Percentiles rank a stretch among this genome's conserved stretches.
These are phyloP conservation scores for Tribolium castaneum DNA, from an alignment of 1,140 invertebrate species.

Conservation along the genomic window DNA sequence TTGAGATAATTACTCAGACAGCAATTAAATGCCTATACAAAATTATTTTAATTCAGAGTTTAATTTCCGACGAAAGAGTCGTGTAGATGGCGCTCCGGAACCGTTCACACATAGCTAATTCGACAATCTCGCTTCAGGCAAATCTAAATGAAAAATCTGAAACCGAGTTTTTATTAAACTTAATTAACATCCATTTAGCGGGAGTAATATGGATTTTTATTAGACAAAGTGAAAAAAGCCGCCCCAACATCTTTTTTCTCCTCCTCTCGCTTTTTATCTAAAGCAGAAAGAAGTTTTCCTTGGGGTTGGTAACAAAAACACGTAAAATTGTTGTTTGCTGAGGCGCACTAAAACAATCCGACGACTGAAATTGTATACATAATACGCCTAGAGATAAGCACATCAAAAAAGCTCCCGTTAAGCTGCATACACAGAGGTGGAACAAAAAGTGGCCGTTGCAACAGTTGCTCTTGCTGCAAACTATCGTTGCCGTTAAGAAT, in stretches of 20 bases:
- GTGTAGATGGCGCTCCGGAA: constrained; percentile 32
- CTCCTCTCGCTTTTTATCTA: neutral
- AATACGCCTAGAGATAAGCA: neutral
- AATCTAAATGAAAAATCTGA: constrained; percentile 51
- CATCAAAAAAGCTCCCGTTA: neutral
- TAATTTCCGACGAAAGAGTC: constrained; percentile 47
- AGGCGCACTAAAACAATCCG: constrained; percentile 21
- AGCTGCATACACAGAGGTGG: too few relatives aligned
- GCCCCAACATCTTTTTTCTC: constrained; percentile 1
- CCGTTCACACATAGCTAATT: constrained; percentile 47
- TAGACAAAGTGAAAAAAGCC: constrained; percentile 32
- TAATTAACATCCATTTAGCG: constrained; percentile 50
- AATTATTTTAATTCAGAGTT: constrained; percentile 56
- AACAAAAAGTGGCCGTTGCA: neutral
- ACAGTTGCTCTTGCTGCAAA: neutral
- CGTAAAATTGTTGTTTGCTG: constrained; percentile 15
- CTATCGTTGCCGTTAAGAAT: constrained; percentile 1
- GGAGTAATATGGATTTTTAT: constrained; percentile 44
- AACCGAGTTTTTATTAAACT: constrained; percentile 49
- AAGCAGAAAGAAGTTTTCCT: neutral
- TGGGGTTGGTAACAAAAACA: constrained; percentile 6
- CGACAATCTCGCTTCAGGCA: constrained; percentile 38
- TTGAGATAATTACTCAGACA: constrained; percentile 48
- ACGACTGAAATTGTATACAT: neutral
- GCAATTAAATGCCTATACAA: constrained; percentile 55